phyloP scores from a whole-genome alignment of 2,113 vertebrate species.

The Istiophorus platypterus region DNA sequence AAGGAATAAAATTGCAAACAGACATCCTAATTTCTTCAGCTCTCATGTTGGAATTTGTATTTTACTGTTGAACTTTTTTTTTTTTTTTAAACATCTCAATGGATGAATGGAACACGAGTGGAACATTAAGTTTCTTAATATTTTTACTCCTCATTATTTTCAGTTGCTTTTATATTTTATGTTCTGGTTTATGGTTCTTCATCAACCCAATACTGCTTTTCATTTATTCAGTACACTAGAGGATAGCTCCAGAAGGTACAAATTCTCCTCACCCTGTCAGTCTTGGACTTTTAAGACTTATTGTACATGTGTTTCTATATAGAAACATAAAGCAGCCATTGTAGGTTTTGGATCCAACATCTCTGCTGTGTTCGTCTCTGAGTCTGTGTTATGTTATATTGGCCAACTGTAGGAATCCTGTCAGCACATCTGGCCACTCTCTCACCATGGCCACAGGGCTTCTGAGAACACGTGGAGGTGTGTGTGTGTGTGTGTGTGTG shows the following conservation, averaged over 20 bases:
- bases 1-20: constrained; percentile 21
- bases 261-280: neutral
- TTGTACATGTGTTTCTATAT: neutral
- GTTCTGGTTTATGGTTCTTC: neutral
- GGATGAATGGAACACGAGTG: no score
- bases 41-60: neutral
- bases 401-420: constrained; percentile 39
- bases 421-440: constrained; percentile 71
- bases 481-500: constrained; percentile 35
- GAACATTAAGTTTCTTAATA: neutral
- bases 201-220: no score
- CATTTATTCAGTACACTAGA: neutral
- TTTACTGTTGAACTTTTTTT: neutral
- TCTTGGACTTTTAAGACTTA: neutral
- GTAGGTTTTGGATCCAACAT: neutral
- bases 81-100: no score
- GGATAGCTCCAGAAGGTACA: neutral
- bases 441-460: constrained; percentile 47
- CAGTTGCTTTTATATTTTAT: neutral
- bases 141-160: neutral
- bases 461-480: constrained; percentile 28
- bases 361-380: constrained; percentile 13
- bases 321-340: neutral
- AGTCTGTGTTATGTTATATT: constrained; percentile 31
- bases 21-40: constrained; percentile 3